Evolutionary conservation across 2,113 vertebrate genomes (phyloP).

Genomic region (Bubalus kerabau): DNA sequence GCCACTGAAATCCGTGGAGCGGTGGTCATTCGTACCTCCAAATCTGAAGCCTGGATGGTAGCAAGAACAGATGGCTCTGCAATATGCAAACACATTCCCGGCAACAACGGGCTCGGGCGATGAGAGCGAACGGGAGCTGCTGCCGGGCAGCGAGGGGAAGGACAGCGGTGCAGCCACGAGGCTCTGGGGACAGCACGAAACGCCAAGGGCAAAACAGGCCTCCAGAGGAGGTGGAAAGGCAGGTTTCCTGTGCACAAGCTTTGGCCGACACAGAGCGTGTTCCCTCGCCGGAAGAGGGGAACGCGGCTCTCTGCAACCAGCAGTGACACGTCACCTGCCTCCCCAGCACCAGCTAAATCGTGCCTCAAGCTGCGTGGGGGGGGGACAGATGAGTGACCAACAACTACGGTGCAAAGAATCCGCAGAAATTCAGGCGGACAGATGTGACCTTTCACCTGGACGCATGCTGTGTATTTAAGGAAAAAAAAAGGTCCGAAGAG

Average conservation of each 20-base stretch:
- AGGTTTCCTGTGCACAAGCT: not conserved
- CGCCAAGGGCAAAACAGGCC: not conserved
- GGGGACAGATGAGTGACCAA: not conserved
- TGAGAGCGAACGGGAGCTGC: not conserved
- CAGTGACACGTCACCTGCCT: not conserved
- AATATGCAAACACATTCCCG: constrained; percentile 58
- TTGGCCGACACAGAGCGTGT: not conserved
- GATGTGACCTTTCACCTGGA: not conserved
- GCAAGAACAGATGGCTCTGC: constrained; percentile 72
- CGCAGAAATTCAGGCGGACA: not conserved
- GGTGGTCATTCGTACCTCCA: constrained; percentile 44
- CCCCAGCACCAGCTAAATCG: not conserved
- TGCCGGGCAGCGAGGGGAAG: not conserved
- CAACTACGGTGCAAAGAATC: not conserved
- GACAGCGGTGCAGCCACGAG: not conserved
- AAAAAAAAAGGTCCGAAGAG: not conserved
- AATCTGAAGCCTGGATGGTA: constrained; percentile 62
- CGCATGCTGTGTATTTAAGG: not conserved
- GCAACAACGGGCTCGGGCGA: not conserved
- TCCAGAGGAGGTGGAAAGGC: not conserved
- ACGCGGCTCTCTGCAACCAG: not conserved
- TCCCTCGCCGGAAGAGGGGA: not conserved
- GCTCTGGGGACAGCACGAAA: not conserved
- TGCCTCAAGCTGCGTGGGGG: not conserved
- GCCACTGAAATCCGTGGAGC: constrained; percentile 55